Evolutionary conservation across 2,888 invertebrate species (phyloP).

Genomic region (Leuctra nigra): DNA sequence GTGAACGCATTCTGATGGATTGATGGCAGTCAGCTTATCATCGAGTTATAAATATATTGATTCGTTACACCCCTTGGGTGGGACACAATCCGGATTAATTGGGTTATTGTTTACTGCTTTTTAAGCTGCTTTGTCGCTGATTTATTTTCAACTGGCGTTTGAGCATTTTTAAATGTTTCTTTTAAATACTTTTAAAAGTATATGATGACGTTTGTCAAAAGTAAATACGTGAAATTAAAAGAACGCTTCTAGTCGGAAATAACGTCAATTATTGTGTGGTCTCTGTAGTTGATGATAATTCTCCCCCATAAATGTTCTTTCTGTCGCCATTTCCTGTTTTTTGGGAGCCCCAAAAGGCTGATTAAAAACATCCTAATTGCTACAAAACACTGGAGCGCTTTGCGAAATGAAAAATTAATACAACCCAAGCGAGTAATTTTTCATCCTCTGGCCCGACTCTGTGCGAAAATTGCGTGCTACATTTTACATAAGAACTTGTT

Average conservation of each 20-base stretch:
- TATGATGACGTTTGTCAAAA: background rate
- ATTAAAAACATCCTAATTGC: conserved; percentile 27
- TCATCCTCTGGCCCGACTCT: conserved; percentile 11
- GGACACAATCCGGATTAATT: background rate
- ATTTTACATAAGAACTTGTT: conserved; percentile 15
- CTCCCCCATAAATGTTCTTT: background rate
- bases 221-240: background rate
- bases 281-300: background rate
- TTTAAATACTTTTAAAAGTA: too few species aligned
- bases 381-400: conserved; percentile 21
- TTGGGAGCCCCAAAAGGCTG: conserved; percentile 17
- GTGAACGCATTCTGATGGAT: too few species aligned
- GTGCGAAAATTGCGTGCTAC: conserved; percentile 3
- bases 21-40: background rate
- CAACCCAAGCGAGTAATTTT: conserved; percentile 21
- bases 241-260: background rate
- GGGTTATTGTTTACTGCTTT: background rate
- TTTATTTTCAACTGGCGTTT: background rate
- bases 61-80: background rate
- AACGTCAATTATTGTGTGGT: background rate
- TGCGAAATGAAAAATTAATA: conserved; percentile 24
- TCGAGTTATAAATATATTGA: background rate
- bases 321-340: conserved; percentile 17
- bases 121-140: background rate
- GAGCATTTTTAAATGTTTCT: too few species aligned